Evolutionary conservation across 2,888 invertebrate species (phyloP), one percentile per base, ranked within the genome.

Genomic region (Beris chalybata): DNA sequence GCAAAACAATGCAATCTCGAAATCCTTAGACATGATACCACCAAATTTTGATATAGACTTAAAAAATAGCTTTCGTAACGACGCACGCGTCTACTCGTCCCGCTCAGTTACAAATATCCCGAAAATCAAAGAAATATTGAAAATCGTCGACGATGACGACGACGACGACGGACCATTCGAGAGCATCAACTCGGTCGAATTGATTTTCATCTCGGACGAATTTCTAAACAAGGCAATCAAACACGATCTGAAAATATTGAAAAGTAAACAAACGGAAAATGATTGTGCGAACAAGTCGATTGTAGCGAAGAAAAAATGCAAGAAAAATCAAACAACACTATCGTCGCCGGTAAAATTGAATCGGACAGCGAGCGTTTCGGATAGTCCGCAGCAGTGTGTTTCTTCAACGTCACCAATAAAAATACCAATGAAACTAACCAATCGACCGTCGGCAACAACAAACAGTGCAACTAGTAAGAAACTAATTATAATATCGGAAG

Each of bases 141-240:
- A 53, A 53, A 22, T 22, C 22, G 59, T 38, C 12, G 50, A 32
- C 12, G 57, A 45, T 57, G 59, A 67, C 45, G 66, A 67, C 56
- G 69, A 68, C 57, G 70, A 71, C 47, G 65, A 58, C 15, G 71
- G 69, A 30, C 66, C 67, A 9, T 67, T 69, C 45, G 70, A 70
- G 38, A 69, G 68, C 59, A 69, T 71, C 12, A 71, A 70, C 52
- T 73, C 72, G 0, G 71, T 73, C 57, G 72, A 73, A 66, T 55
- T 73, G 44, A 71, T 73, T n/a, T 72, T 73, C 58, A 73, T 73
- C 22, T 71, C 72, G 4, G 72, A 73, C 56, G 72, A 73, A 64
- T 73, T 69, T 71, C 61, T 72, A 6, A 71, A 71, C 64, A 69
- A 70, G 66, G 70, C 68, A 15, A 54, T 69, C n/a, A 67, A 71